Base-by-base conservation (phyloP, 2,888 invertebrate genomes). In the Drosophila kuntzei region DNA sequence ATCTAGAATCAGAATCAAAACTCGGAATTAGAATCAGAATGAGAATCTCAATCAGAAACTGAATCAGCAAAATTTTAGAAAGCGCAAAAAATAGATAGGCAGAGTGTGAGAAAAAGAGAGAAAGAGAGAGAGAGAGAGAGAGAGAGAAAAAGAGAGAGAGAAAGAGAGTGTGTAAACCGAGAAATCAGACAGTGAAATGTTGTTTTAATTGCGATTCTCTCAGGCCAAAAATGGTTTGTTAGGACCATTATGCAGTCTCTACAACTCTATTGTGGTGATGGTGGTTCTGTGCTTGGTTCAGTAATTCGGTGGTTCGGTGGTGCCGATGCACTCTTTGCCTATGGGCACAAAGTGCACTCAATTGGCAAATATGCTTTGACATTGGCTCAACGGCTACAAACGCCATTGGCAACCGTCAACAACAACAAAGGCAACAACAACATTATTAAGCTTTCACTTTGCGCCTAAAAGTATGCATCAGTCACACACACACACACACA, bases 101-200 rank as follows among this genome's bases (percentile, higher is more conserved):
- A 39, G n/a, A n/a, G n/a, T n/a, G n/a, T n/a, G n/a, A n/a, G n/a
- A 8, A 0, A 22, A 9, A 3, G 7, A 29, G 27, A 4, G 14
- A 4, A 8, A 2, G 25, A 0, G 20, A 8, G 12, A 12, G n/a
- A 6, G n/a, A 27, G 9, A 14, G 49, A 4, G 8, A 5, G 32
- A 12, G 20, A 4, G 16, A 16, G 22, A 11, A 11, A 25, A 5
- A 29, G 9, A 29, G 14, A 32, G 41, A 20, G 7, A 32, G 0
- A 22, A 32, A 12, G 20, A 43, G 16, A 22, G 43, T 4, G 20
- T 61, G 46, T 41, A 67, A 75, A 57, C 57, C 60, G 68, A 71
- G 75, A 75, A 75, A 75, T 75, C 67, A 71, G 71, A 9, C 60
- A 54, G 32, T 55, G 49, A 58, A 73, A 74, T 73, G 64, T 57